These are phyloP conservation scores for Eupeodes luniger DNA, from an alignment of 2,888 invertebrate species.

Conservation along the genomic window DNA sequence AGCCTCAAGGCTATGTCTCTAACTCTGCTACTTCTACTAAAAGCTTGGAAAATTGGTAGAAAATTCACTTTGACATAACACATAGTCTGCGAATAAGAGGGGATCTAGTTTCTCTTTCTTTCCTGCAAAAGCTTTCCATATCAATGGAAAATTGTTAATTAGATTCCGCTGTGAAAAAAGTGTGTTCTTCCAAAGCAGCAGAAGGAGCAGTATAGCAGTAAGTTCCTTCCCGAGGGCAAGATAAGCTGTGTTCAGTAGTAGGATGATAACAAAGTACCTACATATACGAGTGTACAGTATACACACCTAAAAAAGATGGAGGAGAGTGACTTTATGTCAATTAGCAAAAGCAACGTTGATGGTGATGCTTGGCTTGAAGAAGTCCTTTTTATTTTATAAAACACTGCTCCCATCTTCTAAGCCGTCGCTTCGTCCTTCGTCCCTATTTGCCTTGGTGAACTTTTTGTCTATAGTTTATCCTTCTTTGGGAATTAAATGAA, in stretches of 20 bases:
- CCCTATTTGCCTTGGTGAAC: background rate
- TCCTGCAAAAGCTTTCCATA: slow-evolving; percentile 58
- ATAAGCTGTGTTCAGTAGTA: slow-evolving; percentile 57
- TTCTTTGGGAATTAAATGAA: slow-evolving; percentile 56
- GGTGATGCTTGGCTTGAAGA: slow-evolving; percentile 51
- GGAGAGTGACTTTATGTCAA: slow-evolving; percentile 65
- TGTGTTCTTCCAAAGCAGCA: slow-evolving; percentile 21
- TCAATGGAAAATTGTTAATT: slow-evolving; percentile 85
- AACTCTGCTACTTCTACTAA: slow-evolving; percentile 51
- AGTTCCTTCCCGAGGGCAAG: slow-evolving; percentile 42
- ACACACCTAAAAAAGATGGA: background rate
- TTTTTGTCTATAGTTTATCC: slow-evolving; percentile 29
- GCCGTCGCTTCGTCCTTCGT: background rate
- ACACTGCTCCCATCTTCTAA: background rate
- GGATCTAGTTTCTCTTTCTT: slow-evolving; percentile 24
- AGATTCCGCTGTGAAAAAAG: slow-evolving; percentile 80
- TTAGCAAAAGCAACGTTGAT: slow-evolving; percentile 70
- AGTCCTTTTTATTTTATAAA: slow-evolving; percentile 44
- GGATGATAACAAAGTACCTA: slow-evolving; percentile 39
- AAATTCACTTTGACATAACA: slow-evolving; percentile 77
- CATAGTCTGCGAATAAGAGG: slow-evolving; percentile 33
- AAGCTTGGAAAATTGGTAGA: slow-evolving; percentile 76
- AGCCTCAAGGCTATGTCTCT: slow-evolving; percentile 26
- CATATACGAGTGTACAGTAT: background rate
- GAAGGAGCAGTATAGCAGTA: slow-evolving; percentile 2